phyloP scores from a whole-genome alignment of 2,888 invertebrate genomes.

The Agriopis leucophaearia region DNA sequence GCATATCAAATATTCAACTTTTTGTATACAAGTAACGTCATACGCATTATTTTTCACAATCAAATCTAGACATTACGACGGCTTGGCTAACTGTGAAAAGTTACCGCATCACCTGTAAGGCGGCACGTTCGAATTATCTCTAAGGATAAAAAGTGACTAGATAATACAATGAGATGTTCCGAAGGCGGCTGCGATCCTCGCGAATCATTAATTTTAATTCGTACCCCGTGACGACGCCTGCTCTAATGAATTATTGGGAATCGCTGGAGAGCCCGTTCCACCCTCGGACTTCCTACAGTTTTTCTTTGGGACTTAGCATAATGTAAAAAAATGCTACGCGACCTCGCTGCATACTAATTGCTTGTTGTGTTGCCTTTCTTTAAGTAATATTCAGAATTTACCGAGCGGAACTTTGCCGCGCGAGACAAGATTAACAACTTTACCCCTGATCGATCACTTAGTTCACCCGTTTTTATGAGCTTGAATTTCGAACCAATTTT shows the following conservation, averaged over 20 bases:
- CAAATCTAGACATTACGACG: background rate
- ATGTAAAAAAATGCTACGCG: constrained; percentile 84
- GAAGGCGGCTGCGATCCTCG: constrained; percentile 74
- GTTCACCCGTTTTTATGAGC: constrained; percentile 70
- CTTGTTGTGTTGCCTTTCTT: constrained; percentile 79
- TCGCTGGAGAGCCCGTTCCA: constrained; percentile 73
- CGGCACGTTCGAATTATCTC: constrained; percentile 74
- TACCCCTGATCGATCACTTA: constrained; percentile 80
- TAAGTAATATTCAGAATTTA: constrained; percentile 73
- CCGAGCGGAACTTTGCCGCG: constrained; percentile 71
- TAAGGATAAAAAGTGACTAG: constrained; percentile 80
- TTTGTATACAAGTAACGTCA: background rate
- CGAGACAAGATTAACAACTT: constrained; percentile 82
- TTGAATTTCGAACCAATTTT: constrained; percentile 67
- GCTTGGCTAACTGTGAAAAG: constrained; percentile 66
- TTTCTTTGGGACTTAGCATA: constrained; percentile 83
- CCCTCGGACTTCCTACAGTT: constrained; percentile 74
- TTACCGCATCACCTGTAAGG: constrained; percentile 74
- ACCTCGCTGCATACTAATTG: constrained; percentile 84
- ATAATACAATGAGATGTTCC: constrained; percentile 77
- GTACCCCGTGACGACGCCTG: constrained; percentile 80
- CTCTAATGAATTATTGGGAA: constrained; percentile 86
- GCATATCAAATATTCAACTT: background rate
- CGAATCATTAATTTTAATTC: constrained; percentile 87
- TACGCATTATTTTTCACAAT: background rate